Percentiles rank a stretch among this genome's conserved stretches.
Evolutionary conservation across 1,140 invertebrate genomes (phyloP).

Genomic region (Penaeus chinensis): DNA sequence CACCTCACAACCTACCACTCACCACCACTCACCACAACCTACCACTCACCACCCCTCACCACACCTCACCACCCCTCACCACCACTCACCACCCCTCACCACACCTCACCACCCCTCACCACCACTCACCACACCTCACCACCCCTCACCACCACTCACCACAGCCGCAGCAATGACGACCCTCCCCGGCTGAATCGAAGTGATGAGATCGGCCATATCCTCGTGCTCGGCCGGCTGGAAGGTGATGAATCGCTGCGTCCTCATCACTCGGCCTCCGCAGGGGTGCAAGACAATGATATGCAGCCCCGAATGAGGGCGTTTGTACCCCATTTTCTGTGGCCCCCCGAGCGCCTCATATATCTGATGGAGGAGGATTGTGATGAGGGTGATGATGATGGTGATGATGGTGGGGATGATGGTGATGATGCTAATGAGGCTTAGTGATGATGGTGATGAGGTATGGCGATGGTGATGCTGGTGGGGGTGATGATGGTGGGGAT

Average conservation of each 20-base stretch:
- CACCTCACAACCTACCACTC: background rate
- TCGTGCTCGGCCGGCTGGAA: constrained; percentile 43
- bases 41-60: too few species aligned
- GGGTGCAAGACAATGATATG: constrained; percentile 11
- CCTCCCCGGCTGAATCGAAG: background rate
- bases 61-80: too few species aligned
- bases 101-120: too few species aligned
- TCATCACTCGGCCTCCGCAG: background rate
- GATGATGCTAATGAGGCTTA: background rate
- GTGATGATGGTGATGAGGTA: too few species aligned
- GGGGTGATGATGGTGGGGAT: background rate
- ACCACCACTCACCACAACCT: too few species aligned
- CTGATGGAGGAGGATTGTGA: background rate
- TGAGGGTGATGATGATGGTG: too few species aligned
- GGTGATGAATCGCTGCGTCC: constrained; percentile 24
- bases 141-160: background rate
- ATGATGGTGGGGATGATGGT: background rate
- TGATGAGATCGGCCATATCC: constrained; percentile 14
- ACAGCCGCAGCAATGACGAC: constrained; percentile 32
- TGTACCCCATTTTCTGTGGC: background rate
- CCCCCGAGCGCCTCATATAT: constrained; percentile 19
- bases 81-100: too few species aligned
- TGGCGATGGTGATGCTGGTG: background rate
- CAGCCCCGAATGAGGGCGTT: constrained; percentile 14
- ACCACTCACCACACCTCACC: too few species aligned